Conservation (phyloP, 2,888 invertebrate species). For the Empis livida region DNA sequence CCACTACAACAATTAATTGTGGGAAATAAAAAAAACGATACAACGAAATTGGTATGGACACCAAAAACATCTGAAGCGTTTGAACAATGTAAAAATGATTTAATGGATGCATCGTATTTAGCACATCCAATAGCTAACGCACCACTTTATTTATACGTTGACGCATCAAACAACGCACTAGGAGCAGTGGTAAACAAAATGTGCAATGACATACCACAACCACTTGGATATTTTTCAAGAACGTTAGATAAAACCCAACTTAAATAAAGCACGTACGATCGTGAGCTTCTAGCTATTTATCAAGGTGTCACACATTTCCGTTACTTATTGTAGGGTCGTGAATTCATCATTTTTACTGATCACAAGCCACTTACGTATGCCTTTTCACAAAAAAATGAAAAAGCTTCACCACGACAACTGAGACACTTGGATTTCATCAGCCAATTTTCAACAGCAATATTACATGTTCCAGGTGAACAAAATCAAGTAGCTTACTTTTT, state of each 20-base stretch:
- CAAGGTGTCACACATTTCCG: no score
- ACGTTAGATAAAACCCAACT: neutral
- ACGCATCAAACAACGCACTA: neutral
- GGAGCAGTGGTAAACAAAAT: neutral
- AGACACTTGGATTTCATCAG: no score
- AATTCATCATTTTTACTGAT: no score
- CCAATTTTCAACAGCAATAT: no score
- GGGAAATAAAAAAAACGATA: slow-evolving; percentile 9
- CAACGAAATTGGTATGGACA: slow-evolving; percentile 6
- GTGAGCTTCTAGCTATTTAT: neutral
- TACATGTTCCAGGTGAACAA: neutral
- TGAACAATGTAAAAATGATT: slow-evolving; percentile 3
- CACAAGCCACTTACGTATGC: no score
- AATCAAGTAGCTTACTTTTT: slow-evolving; percentile 6
- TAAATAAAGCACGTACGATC: neutral
- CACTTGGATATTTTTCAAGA: neutral
- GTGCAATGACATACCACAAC: neutral
- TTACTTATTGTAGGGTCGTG: no score
- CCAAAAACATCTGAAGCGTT: slow-evolving; percentile 1
- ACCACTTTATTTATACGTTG: slow-evolving; percentile 8
- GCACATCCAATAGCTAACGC: slow-evolving; percentile 19
- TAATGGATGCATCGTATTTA: slow-evolving; percentile 15
- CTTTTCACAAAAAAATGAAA: no score
- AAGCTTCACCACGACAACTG: no score
- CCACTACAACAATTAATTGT: slow-evolving; percentile 3